These are phyloP conservation scores for Lepidostoma basale DNA, from an alignment of 1,140 invertebrate genomes.

Conservation along the genomic window DNA sequence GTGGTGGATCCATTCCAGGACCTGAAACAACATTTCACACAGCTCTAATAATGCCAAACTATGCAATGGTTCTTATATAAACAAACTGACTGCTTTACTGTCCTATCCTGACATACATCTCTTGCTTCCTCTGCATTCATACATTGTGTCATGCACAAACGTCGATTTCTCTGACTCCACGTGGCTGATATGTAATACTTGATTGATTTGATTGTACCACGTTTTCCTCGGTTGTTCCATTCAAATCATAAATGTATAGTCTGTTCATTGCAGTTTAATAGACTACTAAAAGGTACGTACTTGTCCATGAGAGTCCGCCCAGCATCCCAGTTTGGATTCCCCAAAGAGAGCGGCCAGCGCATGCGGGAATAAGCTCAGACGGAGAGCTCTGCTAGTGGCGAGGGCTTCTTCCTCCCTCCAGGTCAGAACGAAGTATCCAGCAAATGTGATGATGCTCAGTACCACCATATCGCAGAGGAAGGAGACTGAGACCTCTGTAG, in stretches of 20 bases:
- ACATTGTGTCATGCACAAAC: too few relatives aligned
- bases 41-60: not conserved
- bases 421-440: slow-evolving; percentile 50
- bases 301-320: slow-evolving; percentile 4
- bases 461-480: slow-evolving; percentile 58
- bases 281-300: too few relatives aligned
- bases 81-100: too few relatives aligned
- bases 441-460: slow-evolving; percentile 52
- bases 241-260: too few relatives aligned
- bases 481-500: slow-evolving; percentile 3
- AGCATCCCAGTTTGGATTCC: not conserved
- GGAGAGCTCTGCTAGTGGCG: not conserved
- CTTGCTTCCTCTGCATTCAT: too few relatives aligned
- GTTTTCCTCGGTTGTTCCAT: too few relatives aligned
- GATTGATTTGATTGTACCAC: too few relatives aligned
- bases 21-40: slow-evolving; percentile 47
- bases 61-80: not conserved
- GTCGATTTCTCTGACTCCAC: too few relatives aligned
- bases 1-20: slow-evolving; percentile 60
- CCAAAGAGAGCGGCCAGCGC: not conserved
- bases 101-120: too few relatives aligned
- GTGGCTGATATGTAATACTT: too few relatives aligned
- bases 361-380: slow-evolving; percentile 21
- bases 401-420: slow-evolving; percentile 44
- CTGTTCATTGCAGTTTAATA: too few relatives aligned